Evolutionary conservation across 2,888 invertebrate species (phyloP), one percentile per base, ranked within the genome.

Genomic region (Apamea epomidion): DNA sequence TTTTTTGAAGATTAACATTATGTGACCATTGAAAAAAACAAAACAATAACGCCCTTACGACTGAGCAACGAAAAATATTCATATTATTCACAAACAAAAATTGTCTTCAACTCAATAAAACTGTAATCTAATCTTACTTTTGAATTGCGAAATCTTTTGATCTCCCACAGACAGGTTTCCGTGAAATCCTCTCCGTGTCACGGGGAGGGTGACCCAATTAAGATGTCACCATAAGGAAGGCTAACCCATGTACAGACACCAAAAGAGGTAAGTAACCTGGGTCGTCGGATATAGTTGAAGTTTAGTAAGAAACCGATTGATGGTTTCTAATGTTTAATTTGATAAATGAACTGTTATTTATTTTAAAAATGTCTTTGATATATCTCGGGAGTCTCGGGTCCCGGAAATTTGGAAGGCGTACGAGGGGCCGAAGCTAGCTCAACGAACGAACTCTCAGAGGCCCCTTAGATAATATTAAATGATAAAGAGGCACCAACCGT

Each of bases 131-230:
- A 64, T 69, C 62, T 54, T 70, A 69, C 37, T 72, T 78, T 64
- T 58, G 51, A 51, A 71, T 71, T 64, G n/a, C 45, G 5, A 21
- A 75, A 65, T 70, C 32, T 67, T 72, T 77, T 74, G 29, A 65
- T 74, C 32, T 37, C 10, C 25, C 12, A 45, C 18, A 29, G 78
- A 77, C 32, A 78, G 54, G 29, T 65, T 79, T 74, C 64, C 45
- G 60, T 68, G 60, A 74, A 71, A 60, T 71, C 54, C 29, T 54
- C 42, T 64, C 51, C 62, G n/a, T 21, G 77, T 78, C 16, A 25
- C 16, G 48, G 29, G 42, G 37, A 74, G 76, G 82, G 74, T 84
- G 86, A 86, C 84, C 86, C 71, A 86, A 81, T 80, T 86, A 86
- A 84, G 81, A 60, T 58, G 58, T 32, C 74, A 67, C 29, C 77